Base-by-base conservation (phyloP, 2,113 vertebrate genomes). In the Motacilla alba region DNA sequence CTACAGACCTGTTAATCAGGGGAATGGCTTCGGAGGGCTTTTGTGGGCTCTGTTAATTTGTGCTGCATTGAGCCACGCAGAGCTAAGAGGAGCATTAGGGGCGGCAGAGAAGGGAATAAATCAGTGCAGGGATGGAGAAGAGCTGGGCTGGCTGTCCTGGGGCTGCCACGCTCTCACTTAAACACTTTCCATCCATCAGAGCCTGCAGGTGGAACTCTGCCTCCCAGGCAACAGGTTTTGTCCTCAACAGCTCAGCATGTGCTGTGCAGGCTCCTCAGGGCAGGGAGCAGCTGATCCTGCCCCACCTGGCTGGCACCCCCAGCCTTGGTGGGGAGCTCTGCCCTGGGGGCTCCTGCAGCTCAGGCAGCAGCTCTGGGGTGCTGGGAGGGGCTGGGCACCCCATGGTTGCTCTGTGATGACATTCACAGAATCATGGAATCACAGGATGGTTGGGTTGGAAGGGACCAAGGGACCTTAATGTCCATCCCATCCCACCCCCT, bases 41-140 rank as follows among this genome's bases (percentile, higher is more conserved):
- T 94, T 94, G 94, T 94, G 93, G 81, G 92, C 83, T 93, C 83
- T 69, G 92, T 94, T 96, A 95, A 97, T 96, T 94, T 95, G 91
- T 74, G 81, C 89, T 94, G 85, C 67, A 78, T 81, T 94, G 94
- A 96, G 87, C 87, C 93, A 94, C 67, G 2, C 30, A 18, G 89
- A 92, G 87, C 82, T 68, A 89, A 89, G 85, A 84, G 81, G 89
- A 97, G 88, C 86, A 93, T 96, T 93, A 94, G 84, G 86, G 89
- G 77, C 2, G 3, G 70, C 83, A 93, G 77, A 22, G 88, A 77
- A 86, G 84, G 94, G 90, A 95, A 96, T 96, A 89, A 82, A 96
- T 97, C 95, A 96, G 50, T 75, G 46, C 70, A 69, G 89, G 89
- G 84, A 83, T 91, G 58, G 88, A 81, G 66, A 73, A 87, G 91